Base-by-base conservation (phyloP, 2,797 vertebrate genomes). In the Enoplosus armatus region DNA sequence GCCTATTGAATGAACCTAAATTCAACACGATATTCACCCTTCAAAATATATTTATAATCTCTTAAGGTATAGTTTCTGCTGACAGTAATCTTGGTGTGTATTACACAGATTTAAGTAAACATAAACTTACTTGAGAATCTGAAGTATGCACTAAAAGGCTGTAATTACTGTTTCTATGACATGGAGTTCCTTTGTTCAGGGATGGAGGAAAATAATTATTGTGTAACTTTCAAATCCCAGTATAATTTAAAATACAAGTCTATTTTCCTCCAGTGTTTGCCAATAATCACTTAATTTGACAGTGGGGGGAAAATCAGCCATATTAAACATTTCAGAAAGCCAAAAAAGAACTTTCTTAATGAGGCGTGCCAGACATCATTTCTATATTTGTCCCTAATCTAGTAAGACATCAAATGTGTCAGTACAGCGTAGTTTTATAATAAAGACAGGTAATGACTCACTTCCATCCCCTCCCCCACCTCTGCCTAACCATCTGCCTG, bases 391-490 rank as follows among this genome's bases (percentile, higher is more conserved):
- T 67, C 37, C 1, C 12, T 69, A 16, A 65, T 72, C 29, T 77
- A 74, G 43, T 48, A 6, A 56, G 3, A 63, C 18, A 45, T 63
- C 6, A 58, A 56, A 71, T 59, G 2, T 56, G 60, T 58, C 31
- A 24, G 51, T 69, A n/a, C 7, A 55, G 7, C 64, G 8, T 65
- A 45, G 15, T 50, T 62, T 24, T 72, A 5, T 72, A 77, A 74
- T 63, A 75, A 72, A 69, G 14, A 45, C 16, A 33, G 2, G 26
- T 82, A 69, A 77, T 61, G 18, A 66, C 66, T 82, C 59, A 45
- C 24, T 85, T 68, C 50, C 50, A 75, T 70, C 62, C 53, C 59
- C 61, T 66, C 73, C 63, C 31, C 39, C 63, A 61, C 69, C 63
- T 45, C 37, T 62, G 26, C 63, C 26, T 53, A 29, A 72, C 41